Base-by-base conservation (phyloP, 2,797 vertebrate species). In the Acipenser oxyrinchus region DNA sequence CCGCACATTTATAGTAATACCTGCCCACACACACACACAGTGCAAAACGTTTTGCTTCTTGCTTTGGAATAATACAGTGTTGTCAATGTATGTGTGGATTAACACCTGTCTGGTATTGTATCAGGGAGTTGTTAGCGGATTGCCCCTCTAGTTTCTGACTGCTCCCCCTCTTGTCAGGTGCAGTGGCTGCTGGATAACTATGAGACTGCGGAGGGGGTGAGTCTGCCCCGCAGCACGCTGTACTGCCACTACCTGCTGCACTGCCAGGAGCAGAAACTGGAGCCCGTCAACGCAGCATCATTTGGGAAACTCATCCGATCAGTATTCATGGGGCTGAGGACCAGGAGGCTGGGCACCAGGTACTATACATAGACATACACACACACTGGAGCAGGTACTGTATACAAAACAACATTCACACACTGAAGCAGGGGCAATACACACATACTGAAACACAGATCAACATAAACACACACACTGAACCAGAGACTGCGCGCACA, bases 221-320 rank as follows among this genome's bases (percentile, higher is more conserved):
- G 93, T 72, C 84, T 97, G 61, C 95, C 95, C 0, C 91, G 95
- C 73, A 94, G 91, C 83, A 95, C 94, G 58, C 93, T 97, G 8
- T 97, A 96, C 84, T 95, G 94, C 84, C 95, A 97, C 80, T 97
- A 96, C 78, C 83, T 97, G 76, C 86, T 95, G 75, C 95, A 97
- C 84, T 95, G 94, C 78, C 94, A 95, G 83, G 93, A 95, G 73
- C 93, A 94, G 80, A 95, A 96, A 76, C 87, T 95, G 65, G 94
- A 97, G 69, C 93, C 94, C 0, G 94, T 97, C 37, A 97, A 97
- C 1, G 95, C 95, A 0, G 95, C 95, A 10, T 95, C 94, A 64
- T 97, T 97, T 1, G 95, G 95, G 63, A 96, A 97, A 74, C 93
- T 97, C 73, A 97, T 97, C 82, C 88, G 95, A 74, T 96, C 95